Evolutionary conservation across 2,113 vertebrate species (phyloP).

Genomic region (Enhydra lutris): DNA sequence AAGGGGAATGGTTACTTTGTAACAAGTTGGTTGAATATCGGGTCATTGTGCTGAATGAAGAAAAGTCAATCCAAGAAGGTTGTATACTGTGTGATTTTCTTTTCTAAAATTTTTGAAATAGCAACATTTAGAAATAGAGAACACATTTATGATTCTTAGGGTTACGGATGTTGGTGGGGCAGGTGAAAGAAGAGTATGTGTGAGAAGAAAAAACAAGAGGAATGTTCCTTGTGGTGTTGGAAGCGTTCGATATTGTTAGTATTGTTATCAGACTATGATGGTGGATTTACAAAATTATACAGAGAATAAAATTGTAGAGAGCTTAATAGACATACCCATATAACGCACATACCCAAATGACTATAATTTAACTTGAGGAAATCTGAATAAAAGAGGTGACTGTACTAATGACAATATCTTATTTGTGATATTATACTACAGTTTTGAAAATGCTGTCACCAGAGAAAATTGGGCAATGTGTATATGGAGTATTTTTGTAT

Average conservation of each 20-base stretch:
- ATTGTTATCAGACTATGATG: neutral
- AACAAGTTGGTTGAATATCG: neutral
- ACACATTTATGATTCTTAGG: neutral
- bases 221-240: neutral
- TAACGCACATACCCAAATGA: neutral
- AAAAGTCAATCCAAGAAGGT: neutral
- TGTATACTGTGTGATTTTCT: neutral
- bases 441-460: neutral
- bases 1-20: neutral
- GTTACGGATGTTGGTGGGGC: neutral
- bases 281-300: neutral
- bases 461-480: neutral
- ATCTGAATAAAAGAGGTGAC: neutral
- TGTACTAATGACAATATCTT: neutral
- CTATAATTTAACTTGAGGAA: neutral
- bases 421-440: neutral
- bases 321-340: neutral
- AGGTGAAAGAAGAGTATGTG: neutral
- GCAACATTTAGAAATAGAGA: neutral
- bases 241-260: neutral
- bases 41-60: neutral
- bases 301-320: neutral
- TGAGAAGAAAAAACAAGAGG: neutral
- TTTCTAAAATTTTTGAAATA: neutral
- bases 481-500: neutral